Base-by-base conservation (phyloP, 1,140 invertebrate species). In the Conus ventricosus region DNA sequence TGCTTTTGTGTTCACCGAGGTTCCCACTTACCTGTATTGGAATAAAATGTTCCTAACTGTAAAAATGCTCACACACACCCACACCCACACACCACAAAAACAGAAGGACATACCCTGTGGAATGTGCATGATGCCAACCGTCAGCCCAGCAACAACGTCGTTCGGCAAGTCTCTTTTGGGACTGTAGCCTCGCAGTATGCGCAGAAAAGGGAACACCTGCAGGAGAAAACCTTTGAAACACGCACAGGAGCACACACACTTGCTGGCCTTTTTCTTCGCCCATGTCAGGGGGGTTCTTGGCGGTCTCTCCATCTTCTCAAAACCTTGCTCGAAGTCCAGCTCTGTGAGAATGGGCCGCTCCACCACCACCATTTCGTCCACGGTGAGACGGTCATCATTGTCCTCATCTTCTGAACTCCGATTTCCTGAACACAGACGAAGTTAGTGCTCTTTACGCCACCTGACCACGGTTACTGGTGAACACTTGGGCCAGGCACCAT, bases 61-160 rank as follows among this genome's bases (percentile, higher is more conserved):
- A 39, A 39, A 39, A 39, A 39, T 39, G 39, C 39, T 39, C 39
- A 39, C 53, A 87, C 85, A 78, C 25, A 75, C 54, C 78, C 85
- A 80, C 20, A 76, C 84, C 2, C 1, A 67, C 84, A 81, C 17
- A 51, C 55, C 51, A 81, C n/a, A n/a, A 15, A 15, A 53, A 10
- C 13, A 23, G 13, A 78, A 53, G 51, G 55, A 78, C 90, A 95
- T 95, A 92, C 96, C 95, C 93, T 96, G 96, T 57, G 96, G 96
- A 84, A 96, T 95, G 89, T 96, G 96, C 95, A 96, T 96, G 55
- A 96, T 94, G 51, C 95, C 96, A 10, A 96, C 94, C 3, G 96
- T 96, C 7, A 96, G 81, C 10, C 96, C 96, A 53, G 96, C 94
- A 51, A 96, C 91, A 51, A 96, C 88, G 90, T 96, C 96, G 15